Percentiles rank a stretch among this genome's conserved stretches.
These are phyloP conservation scores for Sanderia malayensis DNA, from an alignment of 30 jellyfish, hydroid and myxozoan species.

Conservation along the genomic window DNA sequence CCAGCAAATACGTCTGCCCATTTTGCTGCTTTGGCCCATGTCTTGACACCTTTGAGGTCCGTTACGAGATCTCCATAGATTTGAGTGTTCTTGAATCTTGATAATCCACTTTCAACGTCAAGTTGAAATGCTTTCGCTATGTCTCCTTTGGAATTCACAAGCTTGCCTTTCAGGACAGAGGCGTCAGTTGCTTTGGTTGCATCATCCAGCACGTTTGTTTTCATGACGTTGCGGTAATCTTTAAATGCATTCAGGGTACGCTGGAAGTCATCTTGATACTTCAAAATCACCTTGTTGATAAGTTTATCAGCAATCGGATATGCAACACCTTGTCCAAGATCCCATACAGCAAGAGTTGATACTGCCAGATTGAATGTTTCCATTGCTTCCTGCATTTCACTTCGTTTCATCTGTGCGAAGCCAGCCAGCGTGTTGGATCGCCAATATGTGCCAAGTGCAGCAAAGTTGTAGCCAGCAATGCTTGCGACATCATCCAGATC, in stretches of 20 bases:
- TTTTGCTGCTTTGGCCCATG: neutral
- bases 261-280: neutral
- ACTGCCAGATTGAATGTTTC: neutral
- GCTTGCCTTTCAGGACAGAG: neutral
- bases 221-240: neutral
- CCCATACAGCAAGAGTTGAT: neutral
- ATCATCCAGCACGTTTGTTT: neutral
- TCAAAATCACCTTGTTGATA: neutral
- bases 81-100: neutral
- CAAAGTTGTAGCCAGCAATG: neutral
- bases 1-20: neutral
- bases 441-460: neutral
- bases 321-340: neutral
- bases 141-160: neutral
- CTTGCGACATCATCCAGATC: neutral
- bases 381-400: neutral
- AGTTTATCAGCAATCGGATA: neutral
- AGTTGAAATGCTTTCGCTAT: neutral
- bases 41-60: neutral
- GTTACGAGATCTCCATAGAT: neutral
- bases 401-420: neutral
- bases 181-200: neutral
- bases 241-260: neutral
- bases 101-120: neutral
- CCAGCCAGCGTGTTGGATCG: neutral